Base-by-base conservation (phyloP, 2,797 vertebrate species). In the Atherinosoma microstoma region DNA sequence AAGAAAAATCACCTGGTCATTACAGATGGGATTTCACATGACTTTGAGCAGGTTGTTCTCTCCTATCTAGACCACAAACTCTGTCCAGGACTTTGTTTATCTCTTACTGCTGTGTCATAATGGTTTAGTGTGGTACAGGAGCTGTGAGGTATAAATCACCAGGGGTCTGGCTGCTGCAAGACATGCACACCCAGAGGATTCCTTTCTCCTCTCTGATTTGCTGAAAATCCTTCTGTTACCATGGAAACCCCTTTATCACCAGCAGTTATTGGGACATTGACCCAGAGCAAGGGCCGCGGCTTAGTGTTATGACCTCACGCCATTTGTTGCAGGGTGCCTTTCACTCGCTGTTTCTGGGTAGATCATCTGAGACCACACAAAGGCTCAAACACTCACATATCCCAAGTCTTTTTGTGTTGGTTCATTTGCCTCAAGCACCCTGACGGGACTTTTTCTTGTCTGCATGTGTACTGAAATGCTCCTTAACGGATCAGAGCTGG, bases 181-280 rank as follows among this genome's bases (percentile, higher is more conserved):
- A 85, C 78, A 79, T 58, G 78, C 73, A 69, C 67, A 78, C 68
- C 85, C 74, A 69, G 68, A 78, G 77, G 83, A 75, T 67, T 74
- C 64, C 70, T 83, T 57, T 67, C 80, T 73, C 67, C 53, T 67
- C 47, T 76, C 74, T 49, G 73, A 84, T 86, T 88, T 72, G 74
- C 79, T 58, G 67, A 72, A 75, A 73, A 6, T 53, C 58, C 75
- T 29, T 24, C 0, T 5, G 90, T 91, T 89, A 53, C 88, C 88
- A 85, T 89, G 82, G 92, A 82, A 92, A 92, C 88, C 64, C 67
- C 68, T 84, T 84, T 78, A 90, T 89, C 82, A 76, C 70, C 24
- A 11, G 75, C 84, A 83, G 81, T 88, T 85, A 85, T 80, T 78
- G 84, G 91, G 88, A 89, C 89, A 86, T 81, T 92, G 91, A 91